These are phyloP conservation scores for Anastrepha obliqua DNA, from an alignment of 1,140 invertebrate genomes.

Conservation along the genomic window DNA sequence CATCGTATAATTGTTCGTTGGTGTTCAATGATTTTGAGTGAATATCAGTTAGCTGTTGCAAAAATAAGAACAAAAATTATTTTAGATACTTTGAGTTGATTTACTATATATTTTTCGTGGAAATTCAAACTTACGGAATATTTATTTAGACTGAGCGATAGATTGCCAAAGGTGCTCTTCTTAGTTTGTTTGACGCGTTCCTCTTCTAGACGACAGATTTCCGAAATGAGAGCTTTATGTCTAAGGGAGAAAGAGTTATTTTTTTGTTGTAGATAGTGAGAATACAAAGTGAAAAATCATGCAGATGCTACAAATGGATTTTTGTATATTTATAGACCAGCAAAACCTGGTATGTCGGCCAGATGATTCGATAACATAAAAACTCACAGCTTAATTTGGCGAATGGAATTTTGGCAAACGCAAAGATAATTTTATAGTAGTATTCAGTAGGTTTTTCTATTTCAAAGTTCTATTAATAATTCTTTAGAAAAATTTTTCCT, in stretches of 20 bases:
- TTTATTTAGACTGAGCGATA: constrained; percentile 66
- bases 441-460: too few relatives aligned
- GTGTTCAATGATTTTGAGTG: constrained; percentile 38
- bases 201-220: constrained; percentile 68
- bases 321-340: too few relatives aligned
- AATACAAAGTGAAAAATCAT: too few relatives aligned
- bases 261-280: background rate
- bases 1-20: constrained; percentile 53
- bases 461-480: too few relatives aligned
- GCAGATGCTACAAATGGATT: too few relatives aligned
- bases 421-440: too few relatives aligned
- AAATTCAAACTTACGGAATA: constrained; percentile 54
- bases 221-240: constrained; percentile 64
- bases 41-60: constrained; percentile 48
- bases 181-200: constrained; percentile 66
- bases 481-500: too few relatives aligned
- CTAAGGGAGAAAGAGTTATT: constrained; percentile 54
- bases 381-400: too few relatives aligned
- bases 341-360: too few relatives aligned
- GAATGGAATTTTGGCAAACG: too few relatives aligned
- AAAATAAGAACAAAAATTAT: background rate
- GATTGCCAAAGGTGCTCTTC: constrained; percentile 63
- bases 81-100: background rate
- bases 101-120: background rate
- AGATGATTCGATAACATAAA: too few relatives aligned